Evolutionary conservation across 2,888 invertebrate species (phyloP), one percentile per base, ranked within the genome.

Genomic region (Tipula lateralis): DNA sequence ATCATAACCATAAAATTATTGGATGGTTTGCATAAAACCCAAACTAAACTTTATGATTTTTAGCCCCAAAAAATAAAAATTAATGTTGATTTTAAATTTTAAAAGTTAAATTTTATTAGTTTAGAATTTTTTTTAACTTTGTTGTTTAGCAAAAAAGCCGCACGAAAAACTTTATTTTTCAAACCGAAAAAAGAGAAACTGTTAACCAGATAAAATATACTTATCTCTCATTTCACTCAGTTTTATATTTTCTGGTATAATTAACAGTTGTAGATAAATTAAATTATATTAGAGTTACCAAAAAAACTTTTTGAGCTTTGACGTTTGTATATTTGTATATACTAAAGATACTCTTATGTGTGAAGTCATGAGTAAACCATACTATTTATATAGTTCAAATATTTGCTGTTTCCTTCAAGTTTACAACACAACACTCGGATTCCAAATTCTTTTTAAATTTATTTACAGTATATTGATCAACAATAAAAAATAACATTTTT

Each of bases 131-230:
- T 32, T 36, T 44, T 44, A 44, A 66, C 19, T 66, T 24, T 19
- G 12, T 24, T 50, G 16, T 66, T 19, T 66, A 66, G 24, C 24
- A 66, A 24, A 66, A 24, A 66, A 24, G 66, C 66, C 66, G 24
- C 50, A 50, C n/a, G 6, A 5, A 44, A 44, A 44, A 44, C 16
- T 44, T 44, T 44, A 4, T 44, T 39, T 5, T 66, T 24, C 66
- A 66, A 66, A n/a, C n/a, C n/a, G n/a, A n/a, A n/a, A 66, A 66
- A 1, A 24, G 24, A 24, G 24, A 66, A 24, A 66, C n/a, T 44
- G 66, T 66, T 66, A 66, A 66, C 66, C 66, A 66, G 66, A 66
- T 66, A 66, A 66, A 66, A 66, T n/a, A n/a, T 66, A 66, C 24
- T 66, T 66, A 9, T n/a, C n/a, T 44, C n/a, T 66, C 66, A 12